These are phyloP conservation scores for Sinocyclocheilus anshuiensis DNA, from an alignment of 2,113 vertebrate genomes.

Conservation along the genomic window DNA sequence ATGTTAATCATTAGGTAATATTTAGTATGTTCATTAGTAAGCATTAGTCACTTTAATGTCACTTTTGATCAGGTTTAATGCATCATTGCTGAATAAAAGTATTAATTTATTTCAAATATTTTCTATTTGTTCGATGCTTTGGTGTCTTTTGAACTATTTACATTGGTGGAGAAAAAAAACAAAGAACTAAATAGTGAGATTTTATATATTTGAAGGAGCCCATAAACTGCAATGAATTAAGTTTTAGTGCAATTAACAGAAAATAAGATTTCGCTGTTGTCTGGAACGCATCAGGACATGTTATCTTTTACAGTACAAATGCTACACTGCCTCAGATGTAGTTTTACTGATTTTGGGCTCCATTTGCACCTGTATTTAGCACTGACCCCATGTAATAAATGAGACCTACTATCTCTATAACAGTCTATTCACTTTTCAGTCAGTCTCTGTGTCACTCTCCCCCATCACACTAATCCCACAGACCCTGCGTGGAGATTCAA, in stretches of 20 bases:
- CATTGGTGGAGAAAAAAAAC: not conserved
- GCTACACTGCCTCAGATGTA: not conserved
- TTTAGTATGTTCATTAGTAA: too few relatives aligned
- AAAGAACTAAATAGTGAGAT: not conserved
- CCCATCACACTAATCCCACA: not conserved
- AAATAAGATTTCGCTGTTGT: too few relatives aligned
- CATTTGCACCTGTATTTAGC: not conserved
- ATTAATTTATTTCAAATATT: not conserved
- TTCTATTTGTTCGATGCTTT: not conserved
- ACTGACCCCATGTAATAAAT: not conserved
- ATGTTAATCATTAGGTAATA: too few relatives aligned
- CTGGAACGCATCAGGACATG: too few relatives aligned
- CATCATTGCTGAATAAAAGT: not conserved
- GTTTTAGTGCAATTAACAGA: not conserved
- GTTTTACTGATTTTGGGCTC: not conserved
- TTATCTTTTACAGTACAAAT: too few relatives aligned
- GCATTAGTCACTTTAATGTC: too few relatives aligned
- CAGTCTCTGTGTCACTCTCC: not conserved
- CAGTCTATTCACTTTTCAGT: not conserved
- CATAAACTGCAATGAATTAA: not conserved
- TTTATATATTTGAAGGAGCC: not conserved
- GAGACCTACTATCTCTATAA: not conserved
- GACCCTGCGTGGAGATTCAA: not conserved
- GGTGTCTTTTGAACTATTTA: not conserved
- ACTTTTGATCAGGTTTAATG: too few relatives aligned